Evolutionary conservation across 2,797 vertebrate genomes (phyloP), one percentile per base, ranked within the genome.

Genomic region (Hafferia zeledoni): DNA sequence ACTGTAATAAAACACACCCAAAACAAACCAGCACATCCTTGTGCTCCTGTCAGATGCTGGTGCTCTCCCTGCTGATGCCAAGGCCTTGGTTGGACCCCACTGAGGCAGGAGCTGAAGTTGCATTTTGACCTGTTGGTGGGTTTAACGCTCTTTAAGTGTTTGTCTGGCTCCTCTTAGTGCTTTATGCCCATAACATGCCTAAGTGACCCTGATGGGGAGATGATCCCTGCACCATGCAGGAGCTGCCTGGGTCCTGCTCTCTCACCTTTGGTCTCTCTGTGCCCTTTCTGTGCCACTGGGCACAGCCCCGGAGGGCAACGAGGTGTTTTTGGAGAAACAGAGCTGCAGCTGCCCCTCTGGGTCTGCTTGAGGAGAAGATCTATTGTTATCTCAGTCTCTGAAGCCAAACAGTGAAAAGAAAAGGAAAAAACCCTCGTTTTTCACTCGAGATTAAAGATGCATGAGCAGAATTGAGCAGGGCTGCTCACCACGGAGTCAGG

Each of bases 301-400:
- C 64, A 46, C 0, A 0, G 31, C 2, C 44, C n/a, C 0, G 0
- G 8, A 0, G 0, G 57, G 37, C 0, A 2, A 6, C 24, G 5
- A 0, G 5, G 17, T 56, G 47, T 49, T 19, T n/a, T 44, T 28
- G 24, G 24, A 13, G 20, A 4, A 17, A 25, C 31, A 25, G 31
- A 75, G 53, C 63, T 49, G 49, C 9, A 13, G 43, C n/a, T 50
- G 9, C 56, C 52, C 44, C 68, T 76, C 67, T 28, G 43, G 17
- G 15, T 35, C 49, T 3, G 5, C 85, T 53, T 1, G 27, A 83
- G 71, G 33, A 83, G 55, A 53, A 65, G 79, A 17, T 55, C 37
- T 55, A 39, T 5, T 50, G 55, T 83, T 84, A 37, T 65, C 75
- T n/a, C 6, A 0, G 46, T 5, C 49, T 89, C 50, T n/a, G 74